Percentiles rank a stretch among this genome's conserved stretches.
Conservation (phyloP, 1,140 invertebrate genomes). For the Proctacanthus coquilletti region DNA sequence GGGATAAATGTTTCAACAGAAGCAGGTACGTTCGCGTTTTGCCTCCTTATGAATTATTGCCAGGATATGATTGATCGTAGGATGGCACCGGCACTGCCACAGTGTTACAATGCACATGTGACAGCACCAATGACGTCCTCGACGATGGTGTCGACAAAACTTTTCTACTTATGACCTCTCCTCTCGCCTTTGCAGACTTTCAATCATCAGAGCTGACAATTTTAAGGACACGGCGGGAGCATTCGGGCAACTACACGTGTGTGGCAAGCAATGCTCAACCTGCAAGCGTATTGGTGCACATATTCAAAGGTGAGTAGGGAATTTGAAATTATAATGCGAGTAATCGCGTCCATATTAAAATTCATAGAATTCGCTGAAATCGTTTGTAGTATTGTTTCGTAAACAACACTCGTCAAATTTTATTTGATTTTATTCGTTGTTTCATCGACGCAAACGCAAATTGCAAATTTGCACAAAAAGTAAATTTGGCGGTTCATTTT, state of each 20-base stretch:
- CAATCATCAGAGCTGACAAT: slow-evolving; percentile 48
- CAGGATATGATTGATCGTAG: slow-evolving; percentile 1
- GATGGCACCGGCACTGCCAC: too few species aligned
- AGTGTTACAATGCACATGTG: not conserved
- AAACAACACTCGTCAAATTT: too few species aligned
- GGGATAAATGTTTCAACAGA: slow-evolving; percentile 67
- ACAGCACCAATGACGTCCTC: not conserved
- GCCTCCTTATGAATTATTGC: slow-evolving; percentile 4
- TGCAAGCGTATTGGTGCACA: slow-evolving; percentile 69
- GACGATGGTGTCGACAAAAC: too few species aligned
- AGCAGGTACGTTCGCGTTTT: slow-evolving; percentile 19
- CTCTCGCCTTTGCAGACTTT: slow-evolving; percentile 31
- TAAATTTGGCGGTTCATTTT: too few species aligned
- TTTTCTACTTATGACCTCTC: slow-evolving; percentile 3
- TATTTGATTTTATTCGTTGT: too few species aligned
- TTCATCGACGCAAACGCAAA: too few species aligned
- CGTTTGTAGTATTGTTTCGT: too few species aligned
- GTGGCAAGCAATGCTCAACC: slow-evolving; percentile 71
- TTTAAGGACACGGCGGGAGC: slow-evolving; percentile 44
- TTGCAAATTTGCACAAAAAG: too few species aligned
- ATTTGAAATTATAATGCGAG: too few species aligned
- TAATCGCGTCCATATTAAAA: too few species aligned
- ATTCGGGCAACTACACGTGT: slow-evolving; percentile 80
- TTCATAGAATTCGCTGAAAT: too few species aligned
- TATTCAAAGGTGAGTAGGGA: slow-evolving; percentile 67